Evolutionary conservation across 1,140 invertebrate species (phyloP), one percentile per base, ranked within the genome.

Genomic region (Semibalanus balanoides): DNA sequence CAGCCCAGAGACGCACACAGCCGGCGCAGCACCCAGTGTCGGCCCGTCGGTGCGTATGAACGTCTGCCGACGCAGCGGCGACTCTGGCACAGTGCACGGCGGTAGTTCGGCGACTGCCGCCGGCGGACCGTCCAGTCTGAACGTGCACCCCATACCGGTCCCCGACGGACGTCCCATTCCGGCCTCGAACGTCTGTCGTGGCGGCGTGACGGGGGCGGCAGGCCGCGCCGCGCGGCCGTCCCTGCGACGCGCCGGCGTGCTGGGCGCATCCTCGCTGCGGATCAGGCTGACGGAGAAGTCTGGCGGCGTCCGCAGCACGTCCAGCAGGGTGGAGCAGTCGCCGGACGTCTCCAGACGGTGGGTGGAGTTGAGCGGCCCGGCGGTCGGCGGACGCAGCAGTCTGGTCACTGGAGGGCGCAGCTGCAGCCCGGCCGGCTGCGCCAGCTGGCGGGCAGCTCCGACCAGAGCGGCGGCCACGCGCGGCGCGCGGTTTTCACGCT

Each of bases 241-340:
- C 5, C 35, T 5, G 35, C 35, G 35, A 17, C 35, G 35, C 11
- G 51, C 14, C 51, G 51, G 51, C 51, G 51, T 14, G 14, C 14
- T 19, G 14, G 51, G 51, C 51, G n/a, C 70, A 1, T 28, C 25
- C 28, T 28, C 70, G 70, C 70, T 72, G 70, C 70, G 70, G 70
- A 72, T 72, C n/a, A 72, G 28, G 70, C 70, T 72, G 25, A 72
- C 70, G 28, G 70, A 72, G 28, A 72, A 30, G 70, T 72, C 70
- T 17, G 70, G 70, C n/a, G 70, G 70, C n/a, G 70, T 72, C 19
- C 70, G 29, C 11, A 72, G 70, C n/a, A 14, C 28, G 70, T 72
- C 28, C 70, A 72, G 70, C 70, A 72, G 28, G 3, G 29, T 28
- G 9, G n/a, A 28, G 28, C 28, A 30, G 70, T 72, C 70, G 11